These are phyloP conservation scores for Nomada ferruginata DNA, from an alignment of 2,888 invertebrate genomes.

Conservation along the genomic window DNA sequence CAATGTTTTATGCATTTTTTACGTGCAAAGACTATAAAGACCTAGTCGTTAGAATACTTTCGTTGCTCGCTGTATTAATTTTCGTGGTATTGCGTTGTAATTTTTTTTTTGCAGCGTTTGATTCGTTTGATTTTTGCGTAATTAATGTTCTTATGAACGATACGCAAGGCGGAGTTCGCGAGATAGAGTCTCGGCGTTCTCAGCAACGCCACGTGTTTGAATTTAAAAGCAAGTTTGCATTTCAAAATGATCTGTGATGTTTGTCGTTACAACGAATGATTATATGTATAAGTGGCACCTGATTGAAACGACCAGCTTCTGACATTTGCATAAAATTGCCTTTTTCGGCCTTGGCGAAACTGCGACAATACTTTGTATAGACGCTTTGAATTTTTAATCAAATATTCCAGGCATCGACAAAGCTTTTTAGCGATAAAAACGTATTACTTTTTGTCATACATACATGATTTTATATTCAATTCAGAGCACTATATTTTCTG, in stretches of 20 bases:
- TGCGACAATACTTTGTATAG: no score
- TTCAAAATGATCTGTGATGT: background rate
- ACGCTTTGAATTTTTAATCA: constrained; percentile 1
- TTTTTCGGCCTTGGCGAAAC: background rate
- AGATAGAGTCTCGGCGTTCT: background rate
- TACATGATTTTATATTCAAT: no score
- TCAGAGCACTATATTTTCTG: no score
- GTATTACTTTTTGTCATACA: background rate
- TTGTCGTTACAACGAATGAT: background rate
- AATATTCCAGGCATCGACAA: background rate
- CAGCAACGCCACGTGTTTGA: background rate
- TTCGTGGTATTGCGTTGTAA: no score
- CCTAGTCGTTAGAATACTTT: no score
- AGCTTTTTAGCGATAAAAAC: background rate
- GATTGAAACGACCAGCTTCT: background rate
- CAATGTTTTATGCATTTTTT: no score
- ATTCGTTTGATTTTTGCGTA: background rate
- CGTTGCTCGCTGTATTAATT: no score
- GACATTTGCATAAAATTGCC: constrained; percentile 26
- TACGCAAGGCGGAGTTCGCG: background rate
- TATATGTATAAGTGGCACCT: background rate
- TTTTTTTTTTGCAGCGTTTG: background rate
- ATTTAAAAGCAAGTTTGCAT: background rate
- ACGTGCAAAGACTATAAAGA: no score
- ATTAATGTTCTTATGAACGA: background rate